Evolutionary conservation across 1,140 invertebrate species (phyloP).

Genomic region (Antheraea mylitta): DNA sequence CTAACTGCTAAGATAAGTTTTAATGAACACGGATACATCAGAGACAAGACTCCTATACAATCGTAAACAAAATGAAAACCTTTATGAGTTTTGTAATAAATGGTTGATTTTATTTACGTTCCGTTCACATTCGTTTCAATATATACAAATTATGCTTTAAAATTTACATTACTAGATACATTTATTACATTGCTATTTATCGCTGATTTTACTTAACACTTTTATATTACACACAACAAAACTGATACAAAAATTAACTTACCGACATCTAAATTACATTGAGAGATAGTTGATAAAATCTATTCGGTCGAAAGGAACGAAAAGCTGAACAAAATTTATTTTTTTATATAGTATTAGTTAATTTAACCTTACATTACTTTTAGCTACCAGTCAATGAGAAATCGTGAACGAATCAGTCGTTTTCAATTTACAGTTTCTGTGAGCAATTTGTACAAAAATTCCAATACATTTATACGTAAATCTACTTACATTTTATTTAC

Average conservation of each 20-base stretch:
- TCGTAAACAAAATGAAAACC: slow-evolving; percentile 61
- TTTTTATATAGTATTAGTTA: background rate
- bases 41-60: slow-evolving; percentile 60
- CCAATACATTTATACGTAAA: slow-evolving; percentile 63
- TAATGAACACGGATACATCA: slow-evolving; percentile 43
- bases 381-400: slow-evolving; percentile 73
- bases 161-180: slow-evolving; percentile 53
- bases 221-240: slow-evolving; percentile 54
- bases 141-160: slow-evolving; percentile 76
- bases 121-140: slow-evolving; percentile 72
- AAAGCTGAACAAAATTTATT: background rate
- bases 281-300: slow-evolving; percentile 38
- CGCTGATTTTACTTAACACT: slow-evolving; percentile 51
- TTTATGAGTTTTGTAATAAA: slow-evolving; percentile 72
- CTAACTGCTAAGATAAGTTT: slow-evolving; percentile 36
- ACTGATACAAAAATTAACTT: slow-evolving; percentile 66
- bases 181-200: slow-evolving; percentile 52
- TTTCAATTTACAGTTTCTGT: slow-evolving; percentile 70
- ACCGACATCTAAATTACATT: slow-evolving; percentile 39
- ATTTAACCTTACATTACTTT: slow-evolving; percentile 23
- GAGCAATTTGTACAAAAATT: slow-evolving; percentile 78
- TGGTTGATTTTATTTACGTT: slow-evolving; percentile 70
- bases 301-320: background rate
- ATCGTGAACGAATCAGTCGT: slow-evolving; percentile 70
- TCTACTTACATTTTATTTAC: slow-evolving; percentile 64